A percentile compares a stretch with the other conserved stretches of the same genome.
Conservation (phyloP, 2,113 vertebrate genomes). For the Pygoscelis adeliae region DNA sequence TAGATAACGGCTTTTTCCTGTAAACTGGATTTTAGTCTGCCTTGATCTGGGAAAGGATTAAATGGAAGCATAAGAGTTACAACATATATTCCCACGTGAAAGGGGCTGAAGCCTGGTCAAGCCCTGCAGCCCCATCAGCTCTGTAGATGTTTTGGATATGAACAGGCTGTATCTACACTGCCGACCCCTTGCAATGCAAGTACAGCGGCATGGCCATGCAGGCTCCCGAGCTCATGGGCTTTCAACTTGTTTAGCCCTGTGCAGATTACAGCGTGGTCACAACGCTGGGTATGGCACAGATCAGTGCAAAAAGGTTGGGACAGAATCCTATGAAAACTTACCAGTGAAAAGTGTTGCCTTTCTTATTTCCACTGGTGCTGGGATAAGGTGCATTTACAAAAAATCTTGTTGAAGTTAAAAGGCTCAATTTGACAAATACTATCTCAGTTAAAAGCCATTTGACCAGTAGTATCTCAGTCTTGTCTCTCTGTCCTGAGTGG, state of each 20-base stretch:
- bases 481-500: background rate
- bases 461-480: background rate
- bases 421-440: background rate
- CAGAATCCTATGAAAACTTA: background rate
- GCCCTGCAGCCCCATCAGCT: background rate
- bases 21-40: background rate
- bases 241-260: background rate
- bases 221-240: background rate
- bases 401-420: background rate
- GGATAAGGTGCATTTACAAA: background rate
- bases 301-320: background rate
- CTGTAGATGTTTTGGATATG: background rate
- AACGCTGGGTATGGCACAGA: background rate
- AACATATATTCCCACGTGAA: background rate
- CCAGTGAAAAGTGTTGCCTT: background rate
- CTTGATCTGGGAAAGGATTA: background rate
- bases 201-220: fast-evolving
- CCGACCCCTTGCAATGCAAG: background rate
- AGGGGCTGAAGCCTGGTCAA: background rate
- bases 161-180: background rate
- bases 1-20: background rate
- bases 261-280: background rate
- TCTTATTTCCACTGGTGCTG: background rate
- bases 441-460: background rate
- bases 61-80: background rate